Percentiles rank a stretch among this genome's conserved stretches.
Evolutionary conservation across 1,140 invertebrate genomes (phyloP).

Genomic region (Neodiprion fabricii): DNA sequence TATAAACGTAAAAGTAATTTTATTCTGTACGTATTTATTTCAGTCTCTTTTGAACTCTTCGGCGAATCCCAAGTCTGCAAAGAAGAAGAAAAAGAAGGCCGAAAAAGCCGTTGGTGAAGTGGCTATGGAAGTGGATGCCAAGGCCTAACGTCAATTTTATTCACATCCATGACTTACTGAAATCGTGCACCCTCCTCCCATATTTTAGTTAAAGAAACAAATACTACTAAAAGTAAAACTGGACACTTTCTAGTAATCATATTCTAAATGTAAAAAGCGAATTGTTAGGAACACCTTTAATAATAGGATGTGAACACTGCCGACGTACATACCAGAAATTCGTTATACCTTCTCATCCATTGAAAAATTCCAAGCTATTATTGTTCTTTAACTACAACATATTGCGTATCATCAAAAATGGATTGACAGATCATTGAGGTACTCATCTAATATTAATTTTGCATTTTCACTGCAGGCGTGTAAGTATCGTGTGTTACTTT

Average conservation of each 20-base stretch:
- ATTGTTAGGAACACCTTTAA: conserved; percentile 6
- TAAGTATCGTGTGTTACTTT: too few relatives aligned
- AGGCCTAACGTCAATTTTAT: conserved; percentile 61
- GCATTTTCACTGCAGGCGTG: too few relatives aligned
- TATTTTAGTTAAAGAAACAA: conserved; percentile 20
- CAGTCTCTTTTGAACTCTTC: conserved; percentile 77
- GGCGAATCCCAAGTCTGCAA: conserved; percentile 79
- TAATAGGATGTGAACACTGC: conserved; percentile 7
- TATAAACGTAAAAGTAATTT: conserved; percentile 19
- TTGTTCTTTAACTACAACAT: too few relatives aligned
- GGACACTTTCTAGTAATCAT: neutral
- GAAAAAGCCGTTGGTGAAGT: conserved; percentile 65
- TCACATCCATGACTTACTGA: conserved; percentile 43
- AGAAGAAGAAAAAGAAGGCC: conserved; percentile 90
- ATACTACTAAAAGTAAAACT: neutral
- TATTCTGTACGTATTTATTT: conserved; percentile 34
- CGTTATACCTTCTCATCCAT: neutral
- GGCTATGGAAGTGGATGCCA: conserved; percentile 70
- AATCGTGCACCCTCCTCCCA: conserved; percentile 47
- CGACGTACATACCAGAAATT: neutral
- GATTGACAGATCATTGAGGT: too few relatives aligned
- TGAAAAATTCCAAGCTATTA: too few relatives aligned
- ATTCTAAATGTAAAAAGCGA: conserved; percentile 8
- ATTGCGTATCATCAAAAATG: too few relatives aligned
- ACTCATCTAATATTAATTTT: too few relatives aligned